Conservation (phyloP, 2,888 invertebrate genomes). For the Pammene aurita region DNA sequence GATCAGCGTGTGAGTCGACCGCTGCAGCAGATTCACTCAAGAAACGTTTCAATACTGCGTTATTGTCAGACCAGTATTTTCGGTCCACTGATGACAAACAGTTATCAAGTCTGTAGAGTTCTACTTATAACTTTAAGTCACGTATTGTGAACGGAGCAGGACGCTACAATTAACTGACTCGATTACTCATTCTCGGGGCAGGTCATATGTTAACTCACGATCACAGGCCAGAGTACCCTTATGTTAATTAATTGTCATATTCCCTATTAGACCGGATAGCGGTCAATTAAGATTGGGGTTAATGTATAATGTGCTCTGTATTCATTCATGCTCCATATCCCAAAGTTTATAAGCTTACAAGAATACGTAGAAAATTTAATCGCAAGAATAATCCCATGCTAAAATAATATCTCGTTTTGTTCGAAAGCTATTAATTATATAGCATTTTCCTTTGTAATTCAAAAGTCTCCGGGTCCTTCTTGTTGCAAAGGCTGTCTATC, state of each 20-base stretch:
- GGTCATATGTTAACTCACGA: slow-evolving; percentile 27
- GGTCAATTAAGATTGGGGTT: slow-evolving; percentile 5
- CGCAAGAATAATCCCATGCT: too few relatives aligned
- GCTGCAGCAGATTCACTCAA: neutral
- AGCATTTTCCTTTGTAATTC: too few relatives aligned
- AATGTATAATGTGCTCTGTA: neutral
- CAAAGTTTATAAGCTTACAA: neutral
- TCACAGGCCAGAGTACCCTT: slow-evolving; percentile 15
- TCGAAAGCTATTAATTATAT: too few relatives aligned
- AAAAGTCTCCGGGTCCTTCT: too few relatives aligned
- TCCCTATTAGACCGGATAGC: slow-evolving; percentile 3
- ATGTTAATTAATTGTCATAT: slow-evolving; percentile 21
- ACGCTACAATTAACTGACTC: slow-evolving; percentile 18
- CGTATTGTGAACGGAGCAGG: neutral
- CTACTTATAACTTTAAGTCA: too few relatives aligned
- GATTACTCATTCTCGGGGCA: slow-evolving; percentile 26
- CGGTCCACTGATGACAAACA: too few relatives aligned
- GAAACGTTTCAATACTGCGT: too few relatives aligned
- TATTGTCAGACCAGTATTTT: too few relatives aligned
- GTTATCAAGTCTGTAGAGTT: too few relatives aligned
- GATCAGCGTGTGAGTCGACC: neutral
- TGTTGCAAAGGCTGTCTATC: too few relatives aligned
- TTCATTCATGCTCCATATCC: neutral
- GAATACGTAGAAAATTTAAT: too few relatives aligned
- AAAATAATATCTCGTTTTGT: too few relatives aligned